Percentiles rank a stretch among this genome's conserved stretches.
These are phyloP conservation scores for Drosophila helvetica DNA, from an alignment of 2,888 invertebrate species.

Conservation along the genomic window DNA sequence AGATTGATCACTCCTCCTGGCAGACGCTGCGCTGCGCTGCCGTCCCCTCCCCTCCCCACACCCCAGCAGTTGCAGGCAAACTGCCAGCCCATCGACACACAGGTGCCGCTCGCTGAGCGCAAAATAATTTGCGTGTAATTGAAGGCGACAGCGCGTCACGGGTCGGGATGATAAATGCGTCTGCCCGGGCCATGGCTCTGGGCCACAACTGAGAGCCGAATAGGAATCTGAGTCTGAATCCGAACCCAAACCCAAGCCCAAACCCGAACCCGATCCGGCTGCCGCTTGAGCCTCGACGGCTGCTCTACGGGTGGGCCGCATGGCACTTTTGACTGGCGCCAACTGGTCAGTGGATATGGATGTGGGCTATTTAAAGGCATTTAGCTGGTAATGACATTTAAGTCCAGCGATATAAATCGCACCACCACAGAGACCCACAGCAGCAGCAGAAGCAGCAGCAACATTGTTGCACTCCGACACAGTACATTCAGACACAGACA, in stretches of 20 bases:
- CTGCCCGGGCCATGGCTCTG: slow-evolving; percentile 23
- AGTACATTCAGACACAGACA: background rate
- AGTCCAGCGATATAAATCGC: slow-evolving; percentile 55
- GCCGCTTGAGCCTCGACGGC: slow-evolving; percentile 1
- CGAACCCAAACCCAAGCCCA: background rate
- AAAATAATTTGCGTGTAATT: slow-evolving; percentile 72
- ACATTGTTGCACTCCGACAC: slow-evolving; percentile 31
- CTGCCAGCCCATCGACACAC: slow-evolving; percentile 16
- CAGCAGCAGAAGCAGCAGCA: slow-evolving; percentile 14
- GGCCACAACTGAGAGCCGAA: slow-evolving; percentile 20
- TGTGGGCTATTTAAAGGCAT: slow-evolving; percentile 75
- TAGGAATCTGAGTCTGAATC: slow-evolving; percentile 14
- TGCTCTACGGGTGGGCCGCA: slow-evolving; percentile 60
- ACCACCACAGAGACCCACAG: slow-evolving; percentile 10
- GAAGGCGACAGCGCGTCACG: slow-evolving; percentile 70
- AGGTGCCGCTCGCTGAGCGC: slow-evolving; percentile 65
- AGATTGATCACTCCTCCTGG: slow-evolving; percentile 65
- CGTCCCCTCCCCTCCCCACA: background rate
- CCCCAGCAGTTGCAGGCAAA: background rate
- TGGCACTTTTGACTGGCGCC: slow-evolving; percentile 47
- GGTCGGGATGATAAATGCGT: slow-evolving; percentile 63
- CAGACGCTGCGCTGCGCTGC: slow-evolving; percentile 18
- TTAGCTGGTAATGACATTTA: slow-evolving; percentile 69
- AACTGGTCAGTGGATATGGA: slow-evolving; percentile 57
- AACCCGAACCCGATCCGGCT: background rate